Evolutionary conservation across 2,797 vertebrate genomes (phyloP).

Genomic region (Okamejei kenojei): DNA sequence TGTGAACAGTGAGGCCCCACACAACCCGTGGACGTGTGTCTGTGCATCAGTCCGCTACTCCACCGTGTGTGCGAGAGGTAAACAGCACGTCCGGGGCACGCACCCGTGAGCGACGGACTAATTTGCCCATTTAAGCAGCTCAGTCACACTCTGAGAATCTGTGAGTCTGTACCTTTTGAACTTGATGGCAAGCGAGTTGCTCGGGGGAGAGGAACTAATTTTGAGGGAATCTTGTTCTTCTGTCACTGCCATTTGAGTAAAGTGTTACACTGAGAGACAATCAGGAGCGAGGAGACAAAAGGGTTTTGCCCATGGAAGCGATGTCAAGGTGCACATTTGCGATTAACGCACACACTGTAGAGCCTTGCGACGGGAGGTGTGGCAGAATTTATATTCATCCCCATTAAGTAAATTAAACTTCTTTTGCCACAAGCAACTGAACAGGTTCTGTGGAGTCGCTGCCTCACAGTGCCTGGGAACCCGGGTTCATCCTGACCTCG

Average conservation of each 20-base stretch:
- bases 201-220: neutral
- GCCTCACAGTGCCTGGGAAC: no score
- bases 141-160: neutral
- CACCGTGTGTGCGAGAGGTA: neutral
- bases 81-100: neutral
- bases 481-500: no score
- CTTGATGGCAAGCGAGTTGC: neutral
- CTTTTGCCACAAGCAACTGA: neutral
- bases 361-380: neutral
- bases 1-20: no score
- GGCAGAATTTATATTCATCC: neutral
- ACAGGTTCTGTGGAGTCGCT: no score
- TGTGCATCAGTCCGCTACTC: neutral
- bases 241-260: neutral
- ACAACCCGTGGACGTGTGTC: no score
- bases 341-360: neutral
- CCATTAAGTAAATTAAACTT: neutral
- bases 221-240: neutral
- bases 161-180: neutral
- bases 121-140: neutral
- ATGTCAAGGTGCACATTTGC: neutral
- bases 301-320: neutral
- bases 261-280: neutral
- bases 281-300: neutral
- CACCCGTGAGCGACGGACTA: neutral